A percentile compares a stretch with the other conserved stretches of the same genome.
phyloP scores from a whole-genome alignment of 2,888 invertebrate species.

The Xestobium rufovillosum region DNA sequence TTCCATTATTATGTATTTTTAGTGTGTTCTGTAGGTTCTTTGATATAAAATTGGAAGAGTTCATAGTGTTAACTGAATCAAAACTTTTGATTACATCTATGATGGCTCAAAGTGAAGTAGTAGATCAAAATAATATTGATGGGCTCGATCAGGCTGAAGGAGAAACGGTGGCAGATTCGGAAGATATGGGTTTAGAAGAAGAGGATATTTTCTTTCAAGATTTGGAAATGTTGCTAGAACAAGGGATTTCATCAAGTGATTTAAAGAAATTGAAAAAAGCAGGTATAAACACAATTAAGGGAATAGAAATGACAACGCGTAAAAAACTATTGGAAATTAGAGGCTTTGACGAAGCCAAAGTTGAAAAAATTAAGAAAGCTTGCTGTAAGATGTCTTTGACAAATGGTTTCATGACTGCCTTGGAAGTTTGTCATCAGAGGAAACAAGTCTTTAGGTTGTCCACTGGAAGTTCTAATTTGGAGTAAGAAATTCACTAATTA shows the following conservation, averaged over 20 bases:
- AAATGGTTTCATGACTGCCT: constrained; percentile 64
- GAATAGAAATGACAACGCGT: constrained; percentile 71
- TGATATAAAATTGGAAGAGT: too few species aligned
- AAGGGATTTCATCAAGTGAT: constrained; percentile 63
- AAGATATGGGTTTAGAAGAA: constrained; percentile 47
- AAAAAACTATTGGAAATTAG: constrained; percentile 65
- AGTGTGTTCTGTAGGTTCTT: too few species aligned
- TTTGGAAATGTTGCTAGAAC: constrained; percentile 57
- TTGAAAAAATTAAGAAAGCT: constrained; percentile 73
- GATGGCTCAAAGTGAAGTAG: too few species aligned
- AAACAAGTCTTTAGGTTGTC: constrained; percentile 65
- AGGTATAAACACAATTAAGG: constrained; percentile 75
- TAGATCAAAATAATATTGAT: not conserved
- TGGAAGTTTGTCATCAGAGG: constrained; percentile 64
- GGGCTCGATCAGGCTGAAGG: not conserved
- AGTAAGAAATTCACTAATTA: constrained; percentile 62
- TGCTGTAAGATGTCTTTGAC: constrained; percentile 56
- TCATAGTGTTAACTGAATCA: too few species aligned
- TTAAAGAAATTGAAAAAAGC: constrained; percentile 67
- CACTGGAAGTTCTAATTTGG: constrained; percentile 59
- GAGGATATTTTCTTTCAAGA: constrained; percentile 68
- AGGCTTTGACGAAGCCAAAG: constrained; percentile 70
- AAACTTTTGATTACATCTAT: too few species aligned
- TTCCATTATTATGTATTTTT: too few species aligned
- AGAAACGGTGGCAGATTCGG: constrained; percentile 5